Base-by-base conservation (phyloP, 2,797 vertebrate species). In the Cuculus canorus region DNA sequence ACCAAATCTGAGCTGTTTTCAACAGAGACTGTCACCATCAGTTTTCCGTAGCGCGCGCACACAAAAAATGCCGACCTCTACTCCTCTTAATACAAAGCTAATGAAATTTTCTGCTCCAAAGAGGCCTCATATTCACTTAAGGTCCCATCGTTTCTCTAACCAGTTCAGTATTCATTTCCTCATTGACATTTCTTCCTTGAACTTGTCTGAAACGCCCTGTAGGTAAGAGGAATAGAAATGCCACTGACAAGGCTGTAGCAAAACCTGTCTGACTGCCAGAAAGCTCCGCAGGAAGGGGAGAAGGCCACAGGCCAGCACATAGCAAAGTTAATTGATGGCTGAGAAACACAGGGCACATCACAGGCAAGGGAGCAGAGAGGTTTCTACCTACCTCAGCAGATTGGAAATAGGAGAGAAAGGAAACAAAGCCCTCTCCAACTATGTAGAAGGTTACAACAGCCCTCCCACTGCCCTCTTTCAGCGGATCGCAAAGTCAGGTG, bases 1-100 rank as follows among this genome's bases (percentile, higher is more conserved):
- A 92, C 85, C 11, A 89, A 92, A 75, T 90, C 80, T 60, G 75
- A 91, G 14, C 5, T 87, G 22, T 95, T 90, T 85, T 85, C 37
- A 48, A 24, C 23, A 47, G 54, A 84, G 23, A 25, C 16, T 80
- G 8, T 75, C 64, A 82, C 30, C 23, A 80, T 56, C 75, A 60
- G n/a, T 80, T 89, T 92, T 70, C 69, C 0, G 4, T 23, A 85
- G 35, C 71, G 86, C 50, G 5, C 24, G 2, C 35, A 53, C 14
- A 78, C 9, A 43, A 10, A 85, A 69, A 91, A 82, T 63, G 9
- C 28, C n/a, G 17, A 86, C 64, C 16, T 39, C 24, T 90, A 12
- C 48, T 64, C 43, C 60, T 80, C 39, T 80, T 77, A 72, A 82
- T 27, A 68, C 0, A 1, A 86, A 9, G 32, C 22, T 8, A 66